Evolutionary conservation across 1,140 invertebrate species (phyloP).

Genomic region (Rhagoletis zephyria): DNA sequence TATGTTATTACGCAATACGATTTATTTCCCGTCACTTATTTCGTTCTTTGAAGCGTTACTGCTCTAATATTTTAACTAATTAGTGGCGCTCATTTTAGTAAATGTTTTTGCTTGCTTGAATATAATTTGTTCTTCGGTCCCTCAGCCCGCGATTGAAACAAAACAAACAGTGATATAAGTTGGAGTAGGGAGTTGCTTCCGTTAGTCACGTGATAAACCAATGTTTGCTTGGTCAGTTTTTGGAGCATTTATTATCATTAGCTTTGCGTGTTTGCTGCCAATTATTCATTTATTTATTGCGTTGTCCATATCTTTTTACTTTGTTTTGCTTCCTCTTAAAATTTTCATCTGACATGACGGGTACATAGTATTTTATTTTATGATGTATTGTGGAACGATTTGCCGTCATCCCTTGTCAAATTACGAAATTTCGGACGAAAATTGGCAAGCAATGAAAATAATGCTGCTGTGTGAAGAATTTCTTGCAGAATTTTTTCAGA

Average conservation of each 20-base stretch:
- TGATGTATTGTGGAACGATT: too few species aligned
- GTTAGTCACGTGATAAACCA: constrained; percentile 19
- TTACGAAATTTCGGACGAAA: too few species aligned
- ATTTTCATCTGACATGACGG: background rate
- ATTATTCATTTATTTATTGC: background rate
- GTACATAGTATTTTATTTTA: background rate
- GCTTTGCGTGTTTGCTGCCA: constrained; percentile 23
- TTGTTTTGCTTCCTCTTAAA: background rate
- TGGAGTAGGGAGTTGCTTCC: background rate
- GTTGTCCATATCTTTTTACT: background rate
- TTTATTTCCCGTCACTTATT: background rate
- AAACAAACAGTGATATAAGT: background rate
- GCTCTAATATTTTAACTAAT: background rate
- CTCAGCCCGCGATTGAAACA: background rate
- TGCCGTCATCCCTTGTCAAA: too few species aligned
- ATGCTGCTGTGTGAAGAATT: too few species aligned
- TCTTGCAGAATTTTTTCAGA: too few species aligned
- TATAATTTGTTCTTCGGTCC: background rate
- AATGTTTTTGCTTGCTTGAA: background rate
- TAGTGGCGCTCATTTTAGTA: background rate
- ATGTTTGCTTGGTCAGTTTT: background rate
- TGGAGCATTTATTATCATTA: too few species aligned
- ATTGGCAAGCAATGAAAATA: too few species aligned
- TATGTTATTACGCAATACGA: too few species aligned
- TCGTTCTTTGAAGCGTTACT: background rate